phyloP scores from a whole-genome alignment of 2,797 vertebrate genomes.

The Diceros bicornis region DNA sequence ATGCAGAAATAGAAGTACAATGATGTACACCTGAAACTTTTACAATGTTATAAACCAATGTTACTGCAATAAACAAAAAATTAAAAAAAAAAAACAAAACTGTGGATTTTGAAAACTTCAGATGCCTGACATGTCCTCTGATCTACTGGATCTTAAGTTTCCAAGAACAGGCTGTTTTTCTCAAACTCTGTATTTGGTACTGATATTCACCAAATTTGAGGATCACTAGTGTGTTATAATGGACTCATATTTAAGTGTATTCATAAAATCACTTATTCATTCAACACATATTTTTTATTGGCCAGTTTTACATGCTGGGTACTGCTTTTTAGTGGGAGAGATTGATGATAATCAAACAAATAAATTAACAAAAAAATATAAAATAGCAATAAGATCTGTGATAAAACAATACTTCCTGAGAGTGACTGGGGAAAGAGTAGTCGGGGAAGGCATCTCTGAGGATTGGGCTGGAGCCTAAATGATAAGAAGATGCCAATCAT shows the following conservation, averaged over 20 bases:
- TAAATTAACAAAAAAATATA: not conserved
- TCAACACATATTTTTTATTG: not conserved
- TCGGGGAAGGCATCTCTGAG: not conserved
- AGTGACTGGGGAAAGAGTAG: not conserved
- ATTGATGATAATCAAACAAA: not conserved
- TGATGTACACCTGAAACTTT: too few species aligned
- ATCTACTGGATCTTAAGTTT: fast-evolving
- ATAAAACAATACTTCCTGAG: not conserved
- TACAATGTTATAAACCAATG: too few species aligned
- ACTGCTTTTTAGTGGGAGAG: not conserved
- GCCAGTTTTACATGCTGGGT: not conserved
- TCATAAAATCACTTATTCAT: not conserved
- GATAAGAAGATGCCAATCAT: not conserved
- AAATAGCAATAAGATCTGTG: not conserved
- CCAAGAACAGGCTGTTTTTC: not conserved
- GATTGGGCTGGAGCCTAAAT: not conserved
- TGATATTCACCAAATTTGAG: not conserved
- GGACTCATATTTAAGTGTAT: not conserved
- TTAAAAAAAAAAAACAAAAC: too few species aligned
- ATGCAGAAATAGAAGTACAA: too few species aligned
- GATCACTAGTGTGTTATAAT: not conserved
- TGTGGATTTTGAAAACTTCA: not conserved
- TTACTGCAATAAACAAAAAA: too few species aligned
- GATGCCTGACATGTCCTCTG: not conserved
- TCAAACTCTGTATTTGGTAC: not conserved